Percentiles rank a stretch among this genome's conserved stretches.
These are phyloP conservation scores for Dissostichus mawsoni DNA, from an alignment of 2,113 vertebrate genomes.

Conservation along the genomic window DNA sequence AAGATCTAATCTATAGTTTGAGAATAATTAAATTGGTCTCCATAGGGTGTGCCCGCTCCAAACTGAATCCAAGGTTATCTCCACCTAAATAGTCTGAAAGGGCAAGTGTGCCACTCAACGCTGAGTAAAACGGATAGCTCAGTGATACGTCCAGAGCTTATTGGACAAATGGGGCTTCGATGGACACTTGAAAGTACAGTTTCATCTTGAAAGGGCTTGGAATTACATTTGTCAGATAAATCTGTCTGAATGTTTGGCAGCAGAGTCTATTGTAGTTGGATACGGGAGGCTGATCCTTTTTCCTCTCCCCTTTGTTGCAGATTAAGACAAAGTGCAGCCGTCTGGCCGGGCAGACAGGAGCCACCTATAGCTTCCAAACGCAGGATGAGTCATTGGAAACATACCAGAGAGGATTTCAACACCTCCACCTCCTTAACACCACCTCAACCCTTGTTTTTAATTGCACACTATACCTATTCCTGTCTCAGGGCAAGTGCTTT, in stretches of 20 bases:
- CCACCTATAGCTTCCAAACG: slow-evolving; percentile 70
- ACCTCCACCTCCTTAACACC: not conserved
- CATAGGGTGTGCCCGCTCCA: slow-evolving; percentile 33
- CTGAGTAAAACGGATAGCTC: slow-evolving; percentile 9
- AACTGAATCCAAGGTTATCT: slow-evolving; percentile 56
- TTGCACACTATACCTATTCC: slow-evolving; percentile 83
- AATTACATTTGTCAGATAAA: slow-evolving; percentile 64
- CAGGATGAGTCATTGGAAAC: slow-evolving; percentile 76
- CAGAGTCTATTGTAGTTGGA: slow-evolving; percentile 48
- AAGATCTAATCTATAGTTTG: slow-evolving; percentile 59
- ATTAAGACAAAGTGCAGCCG: slow-evolving; percentile 71
- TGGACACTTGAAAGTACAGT: slow-evolving; percentile 53
- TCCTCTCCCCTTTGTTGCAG: slow-evolving; percentile 66
- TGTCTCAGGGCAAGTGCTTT: slow-evolving; percentile 71
- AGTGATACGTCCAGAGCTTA: slow-evolving; percentile 23
- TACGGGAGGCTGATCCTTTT: slow-evolving; percentile 56
- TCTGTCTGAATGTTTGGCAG: slow-evolving; percentile 48
- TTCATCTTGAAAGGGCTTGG: slow-evolving; percentile 60
- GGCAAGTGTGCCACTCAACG: slow-evolving; percentile 42
- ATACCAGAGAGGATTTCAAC: slow-evolving; percentile 81
- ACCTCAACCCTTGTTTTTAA: slow-evolving; percentile 75
- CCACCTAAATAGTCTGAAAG: slow-evolving; percentile 49
- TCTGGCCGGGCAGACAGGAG: slow-evolving; percentile 69
- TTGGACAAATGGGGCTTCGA: slow-evolving; percentile 48
- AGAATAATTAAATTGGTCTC: slow-evolving; percentile 66